phyloP scores from a whole-genome alignment of 2,113 vertebrate genomes.

The Lycocorax pyrrhopterus region DNA sequence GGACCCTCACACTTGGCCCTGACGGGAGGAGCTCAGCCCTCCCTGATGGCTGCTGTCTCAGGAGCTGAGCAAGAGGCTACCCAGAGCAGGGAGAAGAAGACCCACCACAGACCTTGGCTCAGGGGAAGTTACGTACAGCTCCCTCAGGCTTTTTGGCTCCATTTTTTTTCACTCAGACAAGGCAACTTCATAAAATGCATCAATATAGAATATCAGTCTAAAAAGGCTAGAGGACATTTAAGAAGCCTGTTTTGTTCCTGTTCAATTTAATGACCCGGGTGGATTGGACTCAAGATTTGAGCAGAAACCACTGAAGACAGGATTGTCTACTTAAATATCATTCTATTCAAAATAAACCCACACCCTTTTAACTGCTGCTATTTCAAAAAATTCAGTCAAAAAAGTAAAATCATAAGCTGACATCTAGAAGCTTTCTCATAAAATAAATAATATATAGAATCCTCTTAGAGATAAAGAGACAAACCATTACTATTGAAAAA shows the following conservation, averaged over 20 bases:
- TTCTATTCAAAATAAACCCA: background rate
- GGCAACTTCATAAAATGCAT: background rate
- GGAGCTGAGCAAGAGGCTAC: background rate
- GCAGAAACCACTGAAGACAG: background rate
- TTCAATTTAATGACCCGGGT: background rate
- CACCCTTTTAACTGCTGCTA: background rate
- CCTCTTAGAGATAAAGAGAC: slow-evolving; percentile 41
- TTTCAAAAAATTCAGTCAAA: background rate
- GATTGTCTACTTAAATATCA: background rate
- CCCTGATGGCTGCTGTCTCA: background rate
- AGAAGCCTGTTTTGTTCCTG: background rate
- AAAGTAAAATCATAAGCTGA: background rate
- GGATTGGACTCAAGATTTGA: background rate
- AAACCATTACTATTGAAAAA: slow-evolving; percentile 59
- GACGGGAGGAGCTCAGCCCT: background rate
- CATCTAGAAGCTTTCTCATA: background rate
- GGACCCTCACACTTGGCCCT: background rate
- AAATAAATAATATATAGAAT: slow-evolving; percentile 48
- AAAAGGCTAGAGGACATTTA: background rate
- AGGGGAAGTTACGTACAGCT: background rate
- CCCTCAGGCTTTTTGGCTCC: background rate
- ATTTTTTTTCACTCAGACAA: background rate
- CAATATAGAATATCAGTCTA: background rate
- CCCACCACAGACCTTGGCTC: background rate
- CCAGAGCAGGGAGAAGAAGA: background rate